A percentile compares a stretch with the other conserved stretches of the same genome.
phyloP scores from a whole-genome alignment of 2,888 invertebrate species.

The Minunthozetes semirufus region DNA sequence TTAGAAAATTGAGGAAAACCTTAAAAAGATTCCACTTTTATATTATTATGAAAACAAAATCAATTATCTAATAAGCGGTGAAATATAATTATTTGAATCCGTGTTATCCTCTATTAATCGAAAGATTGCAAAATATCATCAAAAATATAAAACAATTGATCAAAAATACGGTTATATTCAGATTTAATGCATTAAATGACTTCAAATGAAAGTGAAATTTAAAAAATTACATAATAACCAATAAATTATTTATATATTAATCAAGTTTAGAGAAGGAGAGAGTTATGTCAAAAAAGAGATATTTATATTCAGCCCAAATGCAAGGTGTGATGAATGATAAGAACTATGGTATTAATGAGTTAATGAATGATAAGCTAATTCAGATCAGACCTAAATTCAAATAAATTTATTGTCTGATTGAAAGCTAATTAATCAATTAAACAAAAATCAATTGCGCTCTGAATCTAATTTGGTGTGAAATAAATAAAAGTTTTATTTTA shows the following conservation, averaged over 20 bases:
- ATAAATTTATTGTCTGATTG: neutral
- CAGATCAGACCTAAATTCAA: neutral
- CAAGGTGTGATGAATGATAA: neutral
- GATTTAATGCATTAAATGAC: too few relatives aligned
- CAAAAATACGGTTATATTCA: too few relatives aligned
- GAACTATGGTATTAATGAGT: neutral
- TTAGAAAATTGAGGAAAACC: slow-evolving; percentile 4
- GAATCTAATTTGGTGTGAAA: neutral
- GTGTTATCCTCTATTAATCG: neutral
- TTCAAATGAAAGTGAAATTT: neutral
- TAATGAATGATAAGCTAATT: slow-evolving; percentile 2
- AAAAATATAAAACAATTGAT: too few relatives aligned
- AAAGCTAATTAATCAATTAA: slow-evolving; percentile 17
- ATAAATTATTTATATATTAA: neutral
- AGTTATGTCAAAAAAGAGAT: neutral
- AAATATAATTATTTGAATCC: neutral
- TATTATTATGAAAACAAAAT: neutral
- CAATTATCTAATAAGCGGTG: neutral
- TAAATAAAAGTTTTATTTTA: neutral
- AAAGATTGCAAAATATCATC: neutral
- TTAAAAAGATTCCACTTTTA: neutral
- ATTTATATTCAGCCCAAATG: neutral
- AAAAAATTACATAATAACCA: neutral
- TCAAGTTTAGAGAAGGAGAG: neutral
- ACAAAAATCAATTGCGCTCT: neutral